Evolutionary conservation across 2,113 vertebrate species (phyloP), one percentile per base, ranked within the genome.

Genomic region (Anolis sagrei): DNA sequence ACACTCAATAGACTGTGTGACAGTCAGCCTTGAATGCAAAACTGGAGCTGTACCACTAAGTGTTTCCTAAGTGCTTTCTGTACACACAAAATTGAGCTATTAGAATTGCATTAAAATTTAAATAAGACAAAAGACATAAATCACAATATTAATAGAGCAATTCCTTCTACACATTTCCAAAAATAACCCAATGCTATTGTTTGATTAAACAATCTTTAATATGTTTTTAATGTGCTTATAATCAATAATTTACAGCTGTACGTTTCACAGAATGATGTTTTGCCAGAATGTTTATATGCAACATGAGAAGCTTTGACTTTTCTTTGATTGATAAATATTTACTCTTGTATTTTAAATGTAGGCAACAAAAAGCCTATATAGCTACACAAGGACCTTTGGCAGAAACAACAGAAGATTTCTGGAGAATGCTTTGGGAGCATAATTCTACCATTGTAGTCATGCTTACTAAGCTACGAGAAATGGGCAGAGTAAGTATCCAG

Each of bases 401-500:
- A 90, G 99, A 99, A 95, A 99, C 99, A 93, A 99, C 99, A 11
- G 99, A 99, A 95, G 99, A 99, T 93, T 99, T 99, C 95, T 99
- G 99, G 99, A 96, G 99, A 93, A 99, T 99, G 99, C 97, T 99
- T 54, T 99, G 99, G 99, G 99, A 99, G 80, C 99, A 99, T 95
- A 99, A 99, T 95, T 99, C 99, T 81, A 99, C 99, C 82, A 99
- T 99, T 62, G 98, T 99, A 10, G 99, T 99, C 87, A 99, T 99
- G 99, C 97, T 99, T n/a, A 99, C 98, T 93, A 99, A 99, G 91
- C 97, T 99, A 77, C 95, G 99, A 95, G 99, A 99, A 96, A 99
- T 99, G 98, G 99, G 99, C 95, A 97, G 98, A 96, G 99, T 99
- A 96, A 89, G 97, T 95, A 34, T 44, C 21, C 1, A 16, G 86